Base-by-base conservation (phyloP, 2,888 invertebrate genomes). In the Clistopyga incitator region DNA sequence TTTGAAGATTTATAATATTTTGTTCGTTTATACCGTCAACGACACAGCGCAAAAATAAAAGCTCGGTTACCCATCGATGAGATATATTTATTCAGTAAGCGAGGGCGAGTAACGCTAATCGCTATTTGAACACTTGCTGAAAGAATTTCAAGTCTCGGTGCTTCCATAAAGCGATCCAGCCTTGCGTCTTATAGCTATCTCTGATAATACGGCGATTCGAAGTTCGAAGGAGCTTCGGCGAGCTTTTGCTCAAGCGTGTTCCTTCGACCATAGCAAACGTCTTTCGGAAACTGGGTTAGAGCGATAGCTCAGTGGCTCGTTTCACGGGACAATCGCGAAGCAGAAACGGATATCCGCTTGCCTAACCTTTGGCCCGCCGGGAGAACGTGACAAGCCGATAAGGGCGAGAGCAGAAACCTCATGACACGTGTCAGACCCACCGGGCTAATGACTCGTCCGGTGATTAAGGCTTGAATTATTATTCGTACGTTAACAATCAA, bases 371-470 rank as follows among this genome's bases (percentile, higher is more conserved):
- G 56, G 59, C 72, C 59, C 50, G 50, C 42, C 34, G 64, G 70
- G 68, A 25, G 18, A 78, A 75, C 78, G 78, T 78, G 82, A 82
- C 78, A 70, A 68, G 42, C 74, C 78, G 82, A 82, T 78, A 82
- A 82, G 68, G 45, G 64, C 18, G 72, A 59, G 77, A 75, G 74
- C 20, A 45, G 42, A 59, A 18, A 52, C 45, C 45, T n/a, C 47
- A 50, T 29, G 78, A 75, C 82, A 82, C 82, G 82, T 78, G 82
- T 82, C 82, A 54, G 52, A 61, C 20, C 25, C 50, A 70, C 29
- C 20, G 23, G 56, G 29, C 13, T 67, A 65, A 78, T 75, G 74
- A 65, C 64, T 82, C 64, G 70, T 75, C 25, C 78, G 64, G 61
- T 78, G 74, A 82, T 78, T 70, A 70, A 78, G 42, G 77, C n/a